Conservation (phyloP, 2,888 invertebrate species). For the Cerastis leucographa region DNA sequence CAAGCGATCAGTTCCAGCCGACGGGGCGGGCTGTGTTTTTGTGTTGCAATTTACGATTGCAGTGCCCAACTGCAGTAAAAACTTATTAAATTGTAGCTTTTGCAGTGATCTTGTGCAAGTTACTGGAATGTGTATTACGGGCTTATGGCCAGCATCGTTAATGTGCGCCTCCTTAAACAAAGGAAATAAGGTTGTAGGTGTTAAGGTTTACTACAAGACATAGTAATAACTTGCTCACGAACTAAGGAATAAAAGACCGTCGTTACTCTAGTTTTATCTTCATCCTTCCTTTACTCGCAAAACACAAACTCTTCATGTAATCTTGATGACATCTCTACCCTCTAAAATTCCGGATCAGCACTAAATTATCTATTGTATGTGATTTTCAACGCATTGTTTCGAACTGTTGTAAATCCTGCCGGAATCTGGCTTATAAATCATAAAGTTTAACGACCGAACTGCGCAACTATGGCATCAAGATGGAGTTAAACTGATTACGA, state of each 20-base stretch:
- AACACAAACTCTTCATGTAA: slow-evolving; percentile 32
- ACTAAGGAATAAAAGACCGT: slow-evolving; percentile 46
- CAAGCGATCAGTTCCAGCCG: slow-evolving; percentile 61
- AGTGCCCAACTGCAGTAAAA: slow-evolving; percentile 43
- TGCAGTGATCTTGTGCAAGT: too few relatives aligned
- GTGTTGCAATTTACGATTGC: slow-evolving; percentile 60
- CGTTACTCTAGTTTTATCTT: slow-evolving; percentile 33
- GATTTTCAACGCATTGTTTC: slow-evolving; percentile 56
- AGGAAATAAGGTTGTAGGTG: slow-evolving; percentile 31
- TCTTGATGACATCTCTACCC: slow-evolving; percentile 17
- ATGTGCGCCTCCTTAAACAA: slow-evolving; percentile 22
- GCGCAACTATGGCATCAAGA: slow-evolving; percentile 52
- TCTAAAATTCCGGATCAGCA: slow-evolving; percentile 31
- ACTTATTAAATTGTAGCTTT: slow-evolving; percentile 15
- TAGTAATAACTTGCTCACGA: slow-evolving; percentile 48
- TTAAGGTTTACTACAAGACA: slow-evolving; percentile 40
- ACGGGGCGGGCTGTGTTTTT: slow-evolving; percentile 46
- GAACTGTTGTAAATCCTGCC: slow-evolving; percentile 54
- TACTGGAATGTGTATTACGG: too few relatives aligned
- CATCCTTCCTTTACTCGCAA: background rate
- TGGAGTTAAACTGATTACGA: slow-evolving; percentile 42
- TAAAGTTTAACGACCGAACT: slow-evolving; percentile 55
- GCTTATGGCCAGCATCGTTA: slow-evolving; percentile 9
- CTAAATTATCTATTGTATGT: slow-evolving; percentile 52
- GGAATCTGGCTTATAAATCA: slow-evolving; percentile 64